Evolutionary conservation across 2,797 vertebrate species (phyloP), one percentile per base, ranked within the genome.

Genomic region (Strix occidentalis): DNA sequence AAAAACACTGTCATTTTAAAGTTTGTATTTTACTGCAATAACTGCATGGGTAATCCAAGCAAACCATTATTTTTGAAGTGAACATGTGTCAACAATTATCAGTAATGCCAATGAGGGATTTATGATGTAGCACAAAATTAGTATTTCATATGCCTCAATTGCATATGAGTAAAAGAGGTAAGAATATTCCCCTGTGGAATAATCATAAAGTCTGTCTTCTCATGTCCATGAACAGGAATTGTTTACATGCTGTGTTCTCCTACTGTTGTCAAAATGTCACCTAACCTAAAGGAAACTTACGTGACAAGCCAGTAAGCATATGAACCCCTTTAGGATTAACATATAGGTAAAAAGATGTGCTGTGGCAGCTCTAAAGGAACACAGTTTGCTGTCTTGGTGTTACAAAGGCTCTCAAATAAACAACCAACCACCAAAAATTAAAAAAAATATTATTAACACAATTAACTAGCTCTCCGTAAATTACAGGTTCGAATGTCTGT

Each of bases 151-250:
- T 54, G 35, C 28, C 23, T 80, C 60, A 37, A 37, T 11, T 80
- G 53, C 2, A 0, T 60, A 53, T 28, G 13, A 83, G 7, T 39
- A 77, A 75, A 93, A 18, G 39, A 18, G 4, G 5, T 21, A 85
- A 70, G 26, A 81, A 83, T 17, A 70, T 43, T 71, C 14, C 13
- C 12, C n/a, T 37, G 10, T 7, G 16, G 57, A 91, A 64, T 80
- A 70, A 89, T 66, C 35, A 33, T 5, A 41, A 80, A 31, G 29
- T 69, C 31, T 68, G 6, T 50, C 48, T 84, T 71, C 46, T 87
- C 0, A 0, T n/a, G 33, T 51, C 29, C 31, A 10, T 70, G 37
- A 46, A n/a, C 2, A 8, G 19, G 6, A 7, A 48, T 33, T 33
- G 24, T 37, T 58, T 57, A 76, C 7, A 15, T 10, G 13, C 16